Evolutionary conservation across 2,888 invertebrate species (phyloP).

Genomic region (Hypolimnas misippus): DNA sequence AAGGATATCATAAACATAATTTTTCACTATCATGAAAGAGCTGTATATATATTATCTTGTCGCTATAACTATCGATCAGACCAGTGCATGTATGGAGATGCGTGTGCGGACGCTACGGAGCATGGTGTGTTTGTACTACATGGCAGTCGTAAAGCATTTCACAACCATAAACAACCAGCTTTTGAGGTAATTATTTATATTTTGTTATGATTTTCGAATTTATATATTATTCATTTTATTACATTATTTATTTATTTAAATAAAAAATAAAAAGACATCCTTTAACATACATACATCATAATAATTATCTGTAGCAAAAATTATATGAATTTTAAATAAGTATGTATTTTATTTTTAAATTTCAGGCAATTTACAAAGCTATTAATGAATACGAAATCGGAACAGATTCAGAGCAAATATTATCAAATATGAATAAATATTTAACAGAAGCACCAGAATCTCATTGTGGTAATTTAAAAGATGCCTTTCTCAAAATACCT

Average conservation of each 20-base stretch:
- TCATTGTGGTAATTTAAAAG: slow-evolving; percentile 69
- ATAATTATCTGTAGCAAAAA: too few relatives aligned
- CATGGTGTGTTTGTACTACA: slow-evolving; percentile 93
- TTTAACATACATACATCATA: too few relatives aligned
- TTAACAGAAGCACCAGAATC: slow-evolving; percentile 60
- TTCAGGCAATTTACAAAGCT: slow-evolving; percentile 73
- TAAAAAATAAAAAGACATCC: too few relatives aligned
- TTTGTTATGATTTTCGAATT: too few relatives aligned
- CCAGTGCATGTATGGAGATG: slow-evolving; percentile 97
- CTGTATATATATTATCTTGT: slow-evolving; percentile 91
- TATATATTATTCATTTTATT: too few relatives aligned
- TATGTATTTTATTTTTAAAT: too few relatives aligned
- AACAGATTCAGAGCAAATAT: slow-evolving; percentile 84
- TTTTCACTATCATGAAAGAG: slow-evolving; percentile 91
- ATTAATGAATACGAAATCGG: slow-evolving; percentile 85
- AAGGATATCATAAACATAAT: slow-evolving; percentile 96
- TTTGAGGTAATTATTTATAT: slow-evolving; percentile 82
- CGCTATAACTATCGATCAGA: slow-evolving; percentile 96
- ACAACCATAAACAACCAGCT: slow-evolving; percentile 92
- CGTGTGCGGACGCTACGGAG: slow-evolving; percentile 89
- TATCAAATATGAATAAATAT: slow-evolving; percentile 78
- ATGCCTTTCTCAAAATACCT: slow-evolving; percentile 67
- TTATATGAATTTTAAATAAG: too few relatives aligned
- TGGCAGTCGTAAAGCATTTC: slow-evolving; percentile 94
- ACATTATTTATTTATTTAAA: too few relatives aligned